Percentiles rank a stretch among this genome's conserved stretches.
Conservation (phyloP, 2,888 invertebrate species). For the Anthophora plumipes region DNA sequence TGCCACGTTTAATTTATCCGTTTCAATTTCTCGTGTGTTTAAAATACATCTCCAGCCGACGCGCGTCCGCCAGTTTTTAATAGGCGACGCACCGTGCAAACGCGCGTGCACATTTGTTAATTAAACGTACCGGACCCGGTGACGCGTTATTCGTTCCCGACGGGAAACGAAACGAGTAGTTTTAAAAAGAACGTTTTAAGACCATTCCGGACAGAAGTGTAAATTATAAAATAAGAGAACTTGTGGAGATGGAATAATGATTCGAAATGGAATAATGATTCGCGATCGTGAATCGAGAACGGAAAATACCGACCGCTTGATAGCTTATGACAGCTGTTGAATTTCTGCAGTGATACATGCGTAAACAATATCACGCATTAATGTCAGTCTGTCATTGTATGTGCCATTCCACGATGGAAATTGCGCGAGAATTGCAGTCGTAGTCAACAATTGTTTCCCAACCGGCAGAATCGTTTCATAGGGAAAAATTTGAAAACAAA, state of each 20-base stretch:
- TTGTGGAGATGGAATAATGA: not conserved
- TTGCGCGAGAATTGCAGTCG: too few relatives aligned
- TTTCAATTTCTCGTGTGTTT: constrained; percentile 37
- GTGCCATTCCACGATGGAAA: too few relatives aligned
- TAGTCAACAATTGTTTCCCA: too few relatives aligned
- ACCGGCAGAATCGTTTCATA: too few relatives aligned
- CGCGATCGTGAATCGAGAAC: not conserved
- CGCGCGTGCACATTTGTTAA: constrained; percentile 22
- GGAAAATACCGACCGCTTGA: not conserved
- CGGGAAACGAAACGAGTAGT: not conserved
- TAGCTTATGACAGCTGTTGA: constrained; percentile 23
- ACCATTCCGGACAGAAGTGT: not conserved
- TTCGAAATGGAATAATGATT: too few relatives aligned
- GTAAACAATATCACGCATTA: constrained; percentile 37
- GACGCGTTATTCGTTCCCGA: not conserved
- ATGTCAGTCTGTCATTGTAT: constrained; percentile 5
- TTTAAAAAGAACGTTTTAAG: not conserved
- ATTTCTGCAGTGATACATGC: not conserved
- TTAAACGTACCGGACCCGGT: constrained; percentile 2
- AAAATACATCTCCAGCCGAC: constrained; percentile 23
- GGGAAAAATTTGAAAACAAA: too few relatives aligned
- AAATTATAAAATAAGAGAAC: not conserved
- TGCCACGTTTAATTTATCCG: constrained; percentile 57
- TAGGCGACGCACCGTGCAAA: constrained; percentile 16
- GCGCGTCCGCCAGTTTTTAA: constrained; percentile 22